phyloP scores from a whole-genome alignment of 2,888 invertebrate species.

The Leptodirus hochenwartii region DNA sequence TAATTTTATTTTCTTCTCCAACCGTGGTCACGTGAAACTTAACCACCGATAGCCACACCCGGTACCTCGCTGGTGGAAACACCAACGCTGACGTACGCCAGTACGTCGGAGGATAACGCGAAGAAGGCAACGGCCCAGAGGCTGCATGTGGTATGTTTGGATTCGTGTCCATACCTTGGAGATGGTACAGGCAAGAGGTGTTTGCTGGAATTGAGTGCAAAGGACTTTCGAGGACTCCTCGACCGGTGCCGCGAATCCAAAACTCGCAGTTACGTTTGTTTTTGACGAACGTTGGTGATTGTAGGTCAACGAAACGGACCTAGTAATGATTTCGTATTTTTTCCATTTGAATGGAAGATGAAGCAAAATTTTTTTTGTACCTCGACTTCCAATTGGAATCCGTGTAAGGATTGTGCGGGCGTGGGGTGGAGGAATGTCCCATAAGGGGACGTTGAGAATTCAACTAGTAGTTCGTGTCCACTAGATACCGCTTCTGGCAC shows the following conservation, averaged over 20 bases:
- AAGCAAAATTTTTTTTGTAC: no score
- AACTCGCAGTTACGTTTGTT: constrained; percentile 74
- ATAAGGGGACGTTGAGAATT: constrained; percentile 77
- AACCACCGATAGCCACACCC: constrained; percentile 71
- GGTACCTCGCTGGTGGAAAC: constrained; percentile 45
- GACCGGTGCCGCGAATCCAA: constrained; percentile 63
- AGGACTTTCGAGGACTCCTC: constrained; percentile 67
- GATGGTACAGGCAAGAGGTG: constrained; percentile 75
- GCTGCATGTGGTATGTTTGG: constrained; percentile 31
- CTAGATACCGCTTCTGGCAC: constrained; percentile 75
- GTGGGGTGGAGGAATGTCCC: constrained; percentile 74
- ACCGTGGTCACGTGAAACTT: constrained; percentile 64
- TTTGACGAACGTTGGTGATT: constrained; percentile 67
- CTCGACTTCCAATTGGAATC: constrained; percentile 76
- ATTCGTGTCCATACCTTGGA: constrained; percentile 46
- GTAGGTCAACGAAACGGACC: constrained; percentile 67
- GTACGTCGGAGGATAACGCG: constrained; percentile 28
- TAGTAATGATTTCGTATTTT: no score
- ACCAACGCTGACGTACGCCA: constrained; percentile 34
- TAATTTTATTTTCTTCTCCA: no score
- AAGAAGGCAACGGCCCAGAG: constrained; percentile 34
- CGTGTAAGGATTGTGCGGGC: constrained; percentile 60
- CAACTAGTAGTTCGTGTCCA: constrained; percentile 73
- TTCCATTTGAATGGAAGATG: no score
- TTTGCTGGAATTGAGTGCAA: constrained; percentile 73